A percentile compares a stretch with the other conserved stretches of the same genome.
Conservation (phyloP, 2,797 vertebrate genomes). For the Spinus olivaceus region DNA sequence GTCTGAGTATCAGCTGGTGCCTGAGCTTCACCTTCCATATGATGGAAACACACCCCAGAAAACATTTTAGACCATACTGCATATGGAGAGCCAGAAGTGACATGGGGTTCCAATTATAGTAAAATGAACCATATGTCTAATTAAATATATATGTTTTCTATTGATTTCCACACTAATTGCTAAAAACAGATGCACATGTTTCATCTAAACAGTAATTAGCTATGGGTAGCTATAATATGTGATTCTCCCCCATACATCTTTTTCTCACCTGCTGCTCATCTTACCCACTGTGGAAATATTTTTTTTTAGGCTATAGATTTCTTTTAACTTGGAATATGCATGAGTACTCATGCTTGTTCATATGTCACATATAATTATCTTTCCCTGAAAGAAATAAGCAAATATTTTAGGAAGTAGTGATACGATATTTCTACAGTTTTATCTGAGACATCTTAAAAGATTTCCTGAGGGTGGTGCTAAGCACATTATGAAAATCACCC, state of each 20-base stretch:
- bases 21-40: conserved; percentile 15
- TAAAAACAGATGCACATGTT: conserved; percentile 59
- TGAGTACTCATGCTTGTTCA: not conserved
- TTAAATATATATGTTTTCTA: conserved; percentile 66
- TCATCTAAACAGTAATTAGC: conserved; percentile 48
- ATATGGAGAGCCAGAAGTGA: conserved; percentile 31
- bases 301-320: not conserved
- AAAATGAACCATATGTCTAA: conserved; percentile 67
- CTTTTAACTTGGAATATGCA: not conserved
- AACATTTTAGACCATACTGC: conserved; percentile 1
- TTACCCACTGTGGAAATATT: not conserved
- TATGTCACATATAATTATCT: not conserved
- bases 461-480: conserved; percentile 51
- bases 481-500: conserved; percentile 18
- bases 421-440: not conserved
- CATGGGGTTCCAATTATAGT: conserved; percentile 55
- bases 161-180: conserved; percentile 58
- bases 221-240: conserved; percentile 5
- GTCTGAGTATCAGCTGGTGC: conserved; percentile 35
- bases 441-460: not conserved
- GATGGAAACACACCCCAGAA: conserved; percentile 33
- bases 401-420: not conserved
- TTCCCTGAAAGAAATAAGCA: not conserved
- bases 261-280: conserved; percentile 54
- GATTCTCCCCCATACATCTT: not conserved